Conservation (phyloP, 2,797 vertebrate genomes). For the Peromyscus eremicus region DNA sequence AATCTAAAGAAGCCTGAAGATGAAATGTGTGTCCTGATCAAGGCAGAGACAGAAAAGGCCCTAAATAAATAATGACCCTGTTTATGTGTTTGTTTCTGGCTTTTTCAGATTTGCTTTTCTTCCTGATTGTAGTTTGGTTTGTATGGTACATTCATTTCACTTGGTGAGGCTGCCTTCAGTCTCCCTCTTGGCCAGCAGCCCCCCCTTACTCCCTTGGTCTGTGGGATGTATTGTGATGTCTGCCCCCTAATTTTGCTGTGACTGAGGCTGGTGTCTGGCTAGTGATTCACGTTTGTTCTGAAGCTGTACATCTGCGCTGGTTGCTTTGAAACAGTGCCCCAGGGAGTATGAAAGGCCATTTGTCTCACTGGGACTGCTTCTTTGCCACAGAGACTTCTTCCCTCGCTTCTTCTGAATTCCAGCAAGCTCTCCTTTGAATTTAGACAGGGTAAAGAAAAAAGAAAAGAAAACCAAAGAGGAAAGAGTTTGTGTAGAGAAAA, state of each 20-base stretch:
- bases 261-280: slow-evolving; percentile 73
- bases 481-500: background rate
- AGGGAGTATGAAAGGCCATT: slow-evolving; percentile 75
- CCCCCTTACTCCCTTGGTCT: slow-evolving; percentile 37
- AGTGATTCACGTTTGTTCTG: slow-evolving; percentile 79
- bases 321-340: slow-evolving; percentile 63
- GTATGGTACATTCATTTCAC: slow-evolving; percentile 7
- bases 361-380: slow-evolving; percentile 66
- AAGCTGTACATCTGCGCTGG: slow-evolving; percentile 48
- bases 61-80: slow-evolving; percentile 35
- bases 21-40: slow-evolving; percentile 39
- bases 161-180: background rate
- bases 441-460: background rate
- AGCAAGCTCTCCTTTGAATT: slow-evolving; percentile 37
- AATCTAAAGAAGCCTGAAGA: background rate
- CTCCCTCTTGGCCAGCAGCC: background rate
- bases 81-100: background rate
- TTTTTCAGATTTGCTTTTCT: background rate
- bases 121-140: background rate
- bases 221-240: slow-evolving; percentile 77
- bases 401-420: slow-evolving; percentile 64
- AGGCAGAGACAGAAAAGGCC: background rate
- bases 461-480: background rate
- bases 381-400: slow-evolving; percentile 60
- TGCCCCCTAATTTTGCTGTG: slow-evolving; percentile 76